Base-by-base conservation (phyloP, 2,888 invertebrate species). In the Cenopis cana region DNA sequence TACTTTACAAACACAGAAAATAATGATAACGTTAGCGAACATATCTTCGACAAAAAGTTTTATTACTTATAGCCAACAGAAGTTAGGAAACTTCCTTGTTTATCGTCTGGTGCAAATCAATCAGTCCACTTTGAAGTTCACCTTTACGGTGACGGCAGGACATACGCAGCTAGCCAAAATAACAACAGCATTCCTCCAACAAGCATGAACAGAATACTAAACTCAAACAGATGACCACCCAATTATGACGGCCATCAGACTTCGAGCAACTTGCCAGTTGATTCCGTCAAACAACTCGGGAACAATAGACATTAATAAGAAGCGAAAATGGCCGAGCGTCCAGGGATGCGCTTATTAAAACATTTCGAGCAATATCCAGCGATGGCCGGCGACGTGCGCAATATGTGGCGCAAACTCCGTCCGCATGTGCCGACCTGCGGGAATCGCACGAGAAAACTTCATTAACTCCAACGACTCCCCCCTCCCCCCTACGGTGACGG, bases 401-500 rank as follows among this genome's bases (percentile, higher is more conserved):
- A 92, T 92, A 91, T 92, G 93, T 91, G 90, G 84, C 84, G 88
- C 89, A 88, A 91, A 90, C 90, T 91, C 90, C 79, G 83, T 80
- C 90, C 89, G 87, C 90, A 92, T 92, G 90, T 93, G 92, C 91
- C 92, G 93, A 93, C 94, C 93, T 89, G 93, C 90, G 94, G 93
- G 93, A 93, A 90, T 93, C 93, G 92, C 87, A 87, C 85, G 90
- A 91, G 93, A 91, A 93, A 94, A 94, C 93, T 94, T 94, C 93
- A 94, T 94, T 94, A 94, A 93, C 92, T 90, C 89, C 86, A 84
- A 55, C 85, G 89, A 86, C 86, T 85, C 85, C 78, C 57, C 74
- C 76, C 72, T 8, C 46, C 6, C 46, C 46, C 74, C 52, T 71
- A 68, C 76, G 70, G 77, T 83, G 82, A 80, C 78, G 77, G 78